Evolutionary conservation across 2,113 vertebrate species (phyloP), one percentile per base, ranked within the genome.

Genomic region (Oncorhynchus masou): DNA sequence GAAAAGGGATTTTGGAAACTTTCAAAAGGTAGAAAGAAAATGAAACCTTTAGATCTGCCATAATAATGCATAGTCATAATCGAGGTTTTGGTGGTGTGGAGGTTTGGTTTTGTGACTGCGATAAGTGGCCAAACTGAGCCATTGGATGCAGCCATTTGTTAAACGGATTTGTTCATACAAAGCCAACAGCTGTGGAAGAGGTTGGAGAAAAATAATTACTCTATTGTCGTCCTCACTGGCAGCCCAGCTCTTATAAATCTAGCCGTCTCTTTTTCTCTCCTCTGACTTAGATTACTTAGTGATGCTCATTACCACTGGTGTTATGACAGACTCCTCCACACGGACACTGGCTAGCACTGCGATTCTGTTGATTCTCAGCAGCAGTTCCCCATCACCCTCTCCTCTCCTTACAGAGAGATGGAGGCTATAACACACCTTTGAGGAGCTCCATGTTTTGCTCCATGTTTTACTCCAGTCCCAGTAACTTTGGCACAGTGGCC

Each of bases 261-360:
- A 54, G 29, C 49, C 72, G 76, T 82, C 78, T 29, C 67, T 73
- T 48, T 34, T 66, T 59, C 76, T 74, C 54, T 78, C n/a, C 73
- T 66, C 57, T n/a, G 60, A 64, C 24, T 62, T 68, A 83, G 70
- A 88, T 87, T 83, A 85, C 83, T 70, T 79, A 76, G 72, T 79
- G 77, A 84, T 88, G 83, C 76, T 90, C 86, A 89, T 88, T 87
- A 89, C 75, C 76, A 78, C 78, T 39, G 83, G 71, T 88, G 81
- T 86, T 88, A 86, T 90, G 87, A 88, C 83, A 87, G 84, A 80
- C 82, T 86, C 77, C 77, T 74, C 66, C 78, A 75, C 76, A 76
- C 71, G 70, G 66, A 81, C 76, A 74, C 16, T 22, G 70, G 49
- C 69, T 59, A 2, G 60, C 72, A 79, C 79, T 79, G 83, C 81